These are phyloP conservation scores for Antechinus stuartii DNA, from an alignment of 2,113 vertebrate genomes.

Conservation along the genomic window DNA sequence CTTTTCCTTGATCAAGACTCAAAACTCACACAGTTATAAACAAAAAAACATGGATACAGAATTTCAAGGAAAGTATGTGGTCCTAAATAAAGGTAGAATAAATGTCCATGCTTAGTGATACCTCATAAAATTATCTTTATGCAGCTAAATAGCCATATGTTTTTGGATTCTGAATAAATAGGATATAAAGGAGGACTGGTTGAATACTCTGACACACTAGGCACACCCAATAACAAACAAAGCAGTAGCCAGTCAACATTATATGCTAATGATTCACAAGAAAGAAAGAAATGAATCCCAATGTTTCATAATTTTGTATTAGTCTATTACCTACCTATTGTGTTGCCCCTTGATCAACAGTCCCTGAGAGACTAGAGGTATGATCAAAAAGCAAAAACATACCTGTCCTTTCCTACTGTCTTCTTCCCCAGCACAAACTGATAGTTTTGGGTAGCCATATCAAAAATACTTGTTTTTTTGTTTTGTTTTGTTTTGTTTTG, in stretches of 20 bases:
- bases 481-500: too few species aligned
- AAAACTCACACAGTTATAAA: not conserved
- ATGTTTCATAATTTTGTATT: not conserved
- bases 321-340: not conserved
- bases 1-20: conserved; percentile 14
- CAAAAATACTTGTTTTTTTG: not conserved
- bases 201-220: not conserved
- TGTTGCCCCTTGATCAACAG: not conserved
- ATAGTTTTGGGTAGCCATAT: not conserved
- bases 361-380: not conserved
- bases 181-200: conserved; percentile 29
- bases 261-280: not conserved
- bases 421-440: not conserved
- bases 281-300: not conserved
- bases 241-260: not conserved
- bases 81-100: conserved; percentile 50
- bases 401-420: not conserved
- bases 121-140: conserved; percentile 23
- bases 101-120: not conserved
- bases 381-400: not conserved
- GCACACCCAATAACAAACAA: not conserved
- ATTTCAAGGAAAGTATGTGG: conserved; percentile 26
- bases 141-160: not conserved
- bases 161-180: conserved; percentile 53
- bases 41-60: conserved; percentile 23